phyloP scores from a whole-genome alignment of 2,888 invertebrate genomes.

The Apamea sordens region DNA sequence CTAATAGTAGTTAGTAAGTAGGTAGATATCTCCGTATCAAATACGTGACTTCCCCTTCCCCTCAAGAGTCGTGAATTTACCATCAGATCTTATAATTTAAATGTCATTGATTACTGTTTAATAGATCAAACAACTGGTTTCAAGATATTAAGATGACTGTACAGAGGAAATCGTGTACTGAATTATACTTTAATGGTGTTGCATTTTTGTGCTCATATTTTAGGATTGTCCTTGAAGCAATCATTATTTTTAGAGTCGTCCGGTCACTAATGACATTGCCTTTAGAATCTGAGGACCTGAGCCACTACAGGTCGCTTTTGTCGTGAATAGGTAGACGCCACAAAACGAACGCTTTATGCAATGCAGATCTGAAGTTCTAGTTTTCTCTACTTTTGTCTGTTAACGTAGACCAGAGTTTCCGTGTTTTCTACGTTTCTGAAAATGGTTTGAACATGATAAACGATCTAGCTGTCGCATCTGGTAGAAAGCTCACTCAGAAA shows the following conservation, averaged over 20 bases:
- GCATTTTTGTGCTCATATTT: conserved; percentile 54
- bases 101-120: conserved; percentile 56
- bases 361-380: conserved; percentile 34
- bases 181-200: conserved; percentile 58
- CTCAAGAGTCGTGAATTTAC: conserved; percentile 46
- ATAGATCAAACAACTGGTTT: conserved; percentile 44
- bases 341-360: conserved; percentile 44
- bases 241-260: conserved; percentile 53
- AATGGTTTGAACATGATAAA: conserved; percentile 7
- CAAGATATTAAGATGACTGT: conserved; percentile 38
- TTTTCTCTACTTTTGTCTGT: conserved; percentile 17
- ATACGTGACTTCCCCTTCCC: conserved; percentile 58
- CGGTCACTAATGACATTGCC: conserved; percentile 59
- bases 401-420: conserved; percentile 3
- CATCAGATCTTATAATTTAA: conserved; percentile 42
- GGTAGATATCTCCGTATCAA: conserved; percentile 3
- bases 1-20: background rate
- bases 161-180: conserved; percentile 61
- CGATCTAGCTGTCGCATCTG: background rate
- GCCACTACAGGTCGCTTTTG: conserved; percentile 18
- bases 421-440: conserved; percentile 17
- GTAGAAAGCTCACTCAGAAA: background rate
- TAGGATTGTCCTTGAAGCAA: conserved; percentile 57
- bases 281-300: conserved; percentile 36
- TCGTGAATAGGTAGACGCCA: conserved; percentile 39